Conservation (phyloP, 2,888 invertebrate genomes). For the Lobophora halterata region DNA sequence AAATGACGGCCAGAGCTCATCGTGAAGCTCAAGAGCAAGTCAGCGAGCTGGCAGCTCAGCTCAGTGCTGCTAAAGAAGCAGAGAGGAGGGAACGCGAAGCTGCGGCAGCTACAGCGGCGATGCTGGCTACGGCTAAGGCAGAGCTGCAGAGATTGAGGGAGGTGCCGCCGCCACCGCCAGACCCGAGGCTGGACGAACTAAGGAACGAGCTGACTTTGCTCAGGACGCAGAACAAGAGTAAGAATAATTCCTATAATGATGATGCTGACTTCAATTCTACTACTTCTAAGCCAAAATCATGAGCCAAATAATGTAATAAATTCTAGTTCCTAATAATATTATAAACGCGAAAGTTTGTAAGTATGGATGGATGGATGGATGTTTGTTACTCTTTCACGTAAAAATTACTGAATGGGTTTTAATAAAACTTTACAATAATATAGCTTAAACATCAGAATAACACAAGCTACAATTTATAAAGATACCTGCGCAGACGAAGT, state of each 20-base stretch:
- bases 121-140: constrained; percentile 83
- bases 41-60: constrained; percentile 69
- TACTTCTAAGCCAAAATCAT: no score
- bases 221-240: constrained; percentile 88
- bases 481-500: no score
- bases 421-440: no score
- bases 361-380: no score
- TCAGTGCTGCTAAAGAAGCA: constrained; percentile 70
- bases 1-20: constrained; percentile 76
- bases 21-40: constrained; percentile 78
- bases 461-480: no score
- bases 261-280: no score
- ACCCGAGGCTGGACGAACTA: constrained; percentile 87
- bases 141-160: constrained; percentile 84
- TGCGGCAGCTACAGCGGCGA: constrained; percentile 74
- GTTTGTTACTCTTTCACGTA: no score
- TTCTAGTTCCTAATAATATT: no score
- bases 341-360: no score
- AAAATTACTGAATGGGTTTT: no score
- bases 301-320: no score
- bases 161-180: constrained; percentile 84
- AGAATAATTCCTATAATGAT: constrained; percentile 37
- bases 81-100: constrained; percentile 76
- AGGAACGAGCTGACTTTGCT: constrained; percentile 87
- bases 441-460: no score